phyloP scores from a whole-genome alignment of 2,797 vertebrate species.

The Apogon talboti region DNA sequence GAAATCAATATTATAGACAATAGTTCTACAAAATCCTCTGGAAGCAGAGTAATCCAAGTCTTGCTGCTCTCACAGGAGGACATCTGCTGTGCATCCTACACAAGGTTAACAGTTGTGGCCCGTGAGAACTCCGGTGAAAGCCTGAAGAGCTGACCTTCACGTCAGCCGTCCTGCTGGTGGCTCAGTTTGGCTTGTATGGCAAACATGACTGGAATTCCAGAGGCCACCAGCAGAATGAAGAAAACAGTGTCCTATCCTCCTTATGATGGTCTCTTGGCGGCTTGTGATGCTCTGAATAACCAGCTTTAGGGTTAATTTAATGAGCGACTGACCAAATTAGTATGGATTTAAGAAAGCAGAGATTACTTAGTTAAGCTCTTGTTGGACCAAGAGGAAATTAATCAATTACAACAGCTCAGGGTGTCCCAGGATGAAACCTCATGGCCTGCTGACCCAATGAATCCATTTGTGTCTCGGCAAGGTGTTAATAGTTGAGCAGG shows the following conservation, averaged over 20 bases:
- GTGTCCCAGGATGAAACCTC: constrained; percentile 15
- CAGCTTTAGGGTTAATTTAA: constrained; percentile 16
- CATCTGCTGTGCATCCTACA: constrained; percentile 54
- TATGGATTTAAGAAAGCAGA: constrained; percentile 19
- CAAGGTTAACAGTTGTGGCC: constrained; percentile 68
- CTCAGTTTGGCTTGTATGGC: constrained; percentile 56
- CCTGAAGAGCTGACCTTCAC: constrained; percentile 63
- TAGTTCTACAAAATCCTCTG: constrained; percentile 21
- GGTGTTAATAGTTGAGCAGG: constrained; percentile 52
- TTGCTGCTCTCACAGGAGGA: constrained; percentile 31
- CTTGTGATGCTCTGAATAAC: neutral
- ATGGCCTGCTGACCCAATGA: constrained; percentile 29
- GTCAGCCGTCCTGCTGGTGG: constrained; percentile 58
- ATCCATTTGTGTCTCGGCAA: constrained; percentile 38
- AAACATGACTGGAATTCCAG: constrained; percentile 74
- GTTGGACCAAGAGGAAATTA: constrained; percentile 24
- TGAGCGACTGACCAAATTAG: constrained; percentile 10
- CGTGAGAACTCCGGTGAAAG: constrained; percentile 51
- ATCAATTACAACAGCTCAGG: constrained; percentile 34
- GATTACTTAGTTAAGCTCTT: constrained; percentile 17
- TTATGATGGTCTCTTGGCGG: constrained; percentile 10
- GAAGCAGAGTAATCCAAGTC: constrained; percentile 15
- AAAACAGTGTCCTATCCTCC: constrained; percentile 32
- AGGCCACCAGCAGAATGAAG: constrained; percentile 41
- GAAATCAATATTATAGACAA: constrained; percentile 45